Evolutionary conservation across 2,797 vertebrate species (phyloP).

Genomic region (Arnoldichthys spilopterus): DNA sequence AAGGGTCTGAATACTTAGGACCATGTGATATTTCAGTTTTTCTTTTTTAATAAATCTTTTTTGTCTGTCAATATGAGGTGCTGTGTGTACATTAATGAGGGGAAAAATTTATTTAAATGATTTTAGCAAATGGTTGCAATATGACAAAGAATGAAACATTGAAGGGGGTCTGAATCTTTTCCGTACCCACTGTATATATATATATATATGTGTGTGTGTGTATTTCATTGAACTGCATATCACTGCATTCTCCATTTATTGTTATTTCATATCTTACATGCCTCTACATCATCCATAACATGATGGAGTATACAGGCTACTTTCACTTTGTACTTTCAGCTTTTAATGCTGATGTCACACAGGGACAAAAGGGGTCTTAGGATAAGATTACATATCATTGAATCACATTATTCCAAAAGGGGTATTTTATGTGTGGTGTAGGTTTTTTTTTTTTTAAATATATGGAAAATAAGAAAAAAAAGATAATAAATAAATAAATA

Average conservation of each 20-base stretch:
- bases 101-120: too few species aligned
- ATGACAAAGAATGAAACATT: too few species aligned
- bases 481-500: neutral
- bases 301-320: neutral
- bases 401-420: neutral
- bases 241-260: neutral
- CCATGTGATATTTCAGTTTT: too few species aligned
- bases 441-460: neutral
- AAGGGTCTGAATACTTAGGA: too few species aligned
- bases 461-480: neutral
- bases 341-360: neutral
- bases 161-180: too few species aligned
- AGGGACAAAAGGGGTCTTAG: too few species aligned
- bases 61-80: too few species aligned
- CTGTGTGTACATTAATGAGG: too few species aligned
- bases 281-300: neutral
- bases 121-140: too few species aligned
- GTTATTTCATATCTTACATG: neutral
- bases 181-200: too few species aligned
- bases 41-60: too few species aligned
- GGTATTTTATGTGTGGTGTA: neutral
- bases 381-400: neutral
- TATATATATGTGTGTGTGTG: neutral
- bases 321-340: neutral
- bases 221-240: too few species aligned